Evolutionary conservation across 2,888 invertebrate genomes (phyloP).

Genomic region (Amphipyra tragopoginis): DNA sequence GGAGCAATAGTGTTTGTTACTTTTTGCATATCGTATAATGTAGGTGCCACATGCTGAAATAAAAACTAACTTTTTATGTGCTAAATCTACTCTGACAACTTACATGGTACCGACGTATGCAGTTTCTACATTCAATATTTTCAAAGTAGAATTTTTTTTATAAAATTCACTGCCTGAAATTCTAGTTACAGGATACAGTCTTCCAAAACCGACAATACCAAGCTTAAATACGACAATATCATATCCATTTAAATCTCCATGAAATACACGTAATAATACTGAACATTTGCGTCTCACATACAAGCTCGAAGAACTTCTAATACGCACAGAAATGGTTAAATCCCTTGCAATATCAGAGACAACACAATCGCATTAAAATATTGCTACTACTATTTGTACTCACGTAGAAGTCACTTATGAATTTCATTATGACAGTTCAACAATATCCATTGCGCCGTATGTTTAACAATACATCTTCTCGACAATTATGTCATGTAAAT

Average conservation of each 20-base stretch:
- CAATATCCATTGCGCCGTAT: too few relatives aligned
- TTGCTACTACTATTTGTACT: slow-evolving; percentile 29
- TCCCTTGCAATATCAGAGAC: slow-evolving; percentile 47
- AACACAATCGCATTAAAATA: slow-evolving; percentile 55
- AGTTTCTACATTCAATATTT: neutral
- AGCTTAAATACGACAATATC: neutral
- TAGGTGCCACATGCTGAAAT: too few relatives aligned
- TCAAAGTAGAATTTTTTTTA: neutral
- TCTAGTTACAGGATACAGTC: neutral
- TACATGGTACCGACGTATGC: too few relatives aligned
- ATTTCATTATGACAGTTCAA: neutral
- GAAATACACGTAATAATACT: slow-evolving; percentile 29
- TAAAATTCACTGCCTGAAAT: neutral
- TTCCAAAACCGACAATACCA: neutral
- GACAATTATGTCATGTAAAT: neutral
- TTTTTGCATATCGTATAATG: too few relatives aligned
- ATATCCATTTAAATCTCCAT: slow-evolving; percentile 18
- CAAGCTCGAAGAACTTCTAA: slow-evolving; percentile 35
- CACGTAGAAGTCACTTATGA: neutral
- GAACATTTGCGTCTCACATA: slow-evolving; percentile 31
- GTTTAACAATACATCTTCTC: too few relatives aligned
- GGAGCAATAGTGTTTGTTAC: too few relatives aligned
- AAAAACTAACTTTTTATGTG: too few relatives aligned
- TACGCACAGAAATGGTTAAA: slow-evolving; percentile 39
- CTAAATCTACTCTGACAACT: too few relatives aligned